phyloP scores from a whole-genome alignment of 2,888 invertebrate species.

The Adineta ricciae region DNA sequence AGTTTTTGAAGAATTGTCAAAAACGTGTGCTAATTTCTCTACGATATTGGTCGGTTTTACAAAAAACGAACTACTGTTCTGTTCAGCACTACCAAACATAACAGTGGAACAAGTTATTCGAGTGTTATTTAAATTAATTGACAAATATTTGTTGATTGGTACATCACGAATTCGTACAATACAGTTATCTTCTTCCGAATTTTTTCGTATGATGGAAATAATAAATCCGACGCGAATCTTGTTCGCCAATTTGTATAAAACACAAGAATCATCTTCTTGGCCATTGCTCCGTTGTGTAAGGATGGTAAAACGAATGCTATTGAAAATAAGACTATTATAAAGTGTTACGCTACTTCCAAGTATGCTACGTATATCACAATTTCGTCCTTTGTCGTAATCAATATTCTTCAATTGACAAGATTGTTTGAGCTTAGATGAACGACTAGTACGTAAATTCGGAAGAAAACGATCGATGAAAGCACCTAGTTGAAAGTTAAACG shows the following conservation, averaged over 20 bases:
- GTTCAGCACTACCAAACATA: background rate
- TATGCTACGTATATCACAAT: background rate
- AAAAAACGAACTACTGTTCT: background rate
- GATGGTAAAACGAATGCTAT: background rate
- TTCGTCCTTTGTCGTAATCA: background rate
- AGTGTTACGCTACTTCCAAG: background rate
- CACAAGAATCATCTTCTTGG: background rate
- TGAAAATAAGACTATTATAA: background rate
- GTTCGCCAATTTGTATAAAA: background rate
- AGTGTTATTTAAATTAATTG: background rate
- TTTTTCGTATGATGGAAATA: background rate
- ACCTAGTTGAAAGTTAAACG: background rate
- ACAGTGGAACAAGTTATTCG: background rate
- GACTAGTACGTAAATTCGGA: background rate
- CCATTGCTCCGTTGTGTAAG: background rate
- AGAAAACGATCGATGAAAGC: background rate
- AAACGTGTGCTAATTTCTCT: background rate
- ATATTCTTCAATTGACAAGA: background rate
- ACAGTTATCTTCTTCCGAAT: background rate
- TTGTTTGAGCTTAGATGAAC: background rate
- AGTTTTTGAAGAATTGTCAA: background rate
- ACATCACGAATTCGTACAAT: background rate
- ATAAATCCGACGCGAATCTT: background rate
- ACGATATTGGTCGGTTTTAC: background rate
- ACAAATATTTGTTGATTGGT: background rate